Evolutionary conservation across 2,888 invertebrate genomes (phyloP).

Genomic region (Napeogenes inachia): DNA sequence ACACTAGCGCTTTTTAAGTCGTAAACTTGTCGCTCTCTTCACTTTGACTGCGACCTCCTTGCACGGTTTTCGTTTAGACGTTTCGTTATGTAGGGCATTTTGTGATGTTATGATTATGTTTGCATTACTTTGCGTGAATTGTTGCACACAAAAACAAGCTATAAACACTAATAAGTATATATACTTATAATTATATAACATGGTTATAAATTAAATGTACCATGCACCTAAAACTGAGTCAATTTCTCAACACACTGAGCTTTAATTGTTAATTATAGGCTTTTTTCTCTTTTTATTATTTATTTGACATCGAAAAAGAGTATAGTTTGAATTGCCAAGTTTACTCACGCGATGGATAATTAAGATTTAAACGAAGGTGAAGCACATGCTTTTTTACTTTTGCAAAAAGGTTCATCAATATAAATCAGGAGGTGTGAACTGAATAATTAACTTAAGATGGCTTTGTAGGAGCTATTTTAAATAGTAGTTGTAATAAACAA

Average conservation of each 20-base stretch:
- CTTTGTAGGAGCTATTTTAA: neutral
- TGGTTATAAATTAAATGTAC: no score
- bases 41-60: conserved; percentile 60
- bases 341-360: conserved; percentile 57
- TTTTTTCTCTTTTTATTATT: conserved; percentile 44
- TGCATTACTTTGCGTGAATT: conserved; percentile 4
- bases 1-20: conserved; percentile 62
- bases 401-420: neutral
- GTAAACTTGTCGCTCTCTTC: conserved; percentile 56
- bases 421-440: conserved; percentile 5
- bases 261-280: conserved; percentile 71
- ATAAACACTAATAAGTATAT: no score
- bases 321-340: conserved; percentile 45
- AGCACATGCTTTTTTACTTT: neutral
- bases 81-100: conserved; percentile 3
- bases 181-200: no score
- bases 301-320: conserved; percentile 63
- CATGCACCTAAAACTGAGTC: conserved; percentile 42
- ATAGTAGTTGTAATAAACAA: no score
- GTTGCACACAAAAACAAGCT: neutral
- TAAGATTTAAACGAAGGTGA: conserved; percentile 48
- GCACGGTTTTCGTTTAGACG: conserved; percentile 41
- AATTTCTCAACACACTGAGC: conserved; percentile 57
- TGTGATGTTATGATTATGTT: conserved; percentile 13
- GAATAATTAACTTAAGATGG: neutral